Conservation (phyloP, 2,797 vertebrate genomes). For the Clarias laeviceps region DNA sequence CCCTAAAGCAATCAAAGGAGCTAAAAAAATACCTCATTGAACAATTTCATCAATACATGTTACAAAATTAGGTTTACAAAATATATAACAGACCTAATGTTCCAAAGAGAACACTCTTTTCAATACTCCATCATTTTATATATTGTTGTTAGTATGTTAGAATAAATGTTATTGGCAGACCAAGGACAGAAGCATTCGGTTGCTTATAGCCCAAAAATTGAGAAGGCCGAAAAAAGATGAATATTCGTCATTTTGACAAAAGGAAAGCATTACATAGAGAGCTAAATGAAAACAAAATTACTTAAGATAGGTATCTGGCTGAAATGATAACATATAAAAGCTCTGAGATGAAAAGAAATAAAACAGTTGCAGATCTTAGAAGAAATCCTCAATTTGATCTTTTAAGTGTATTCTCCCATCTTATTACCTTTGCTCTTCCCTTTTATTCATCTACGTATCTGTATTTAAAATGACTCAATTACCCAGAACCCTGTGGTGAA, state of each 20-base stretch:
- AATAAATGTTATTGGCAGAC: constrained; percentile 41
- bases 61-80: constrained; percentile 20
- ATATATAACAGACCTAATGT: background rate
- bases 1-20: background rate
- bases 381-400: constrained; percentile 63
- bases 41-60: background rate
- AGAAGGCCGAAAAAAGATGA: constrained; percentile 47
- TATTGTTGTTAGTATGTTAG: constrained; percentile 27
- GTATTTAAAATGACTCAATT: constrained; percentile 63
- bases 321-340: constrained; percentile 63
- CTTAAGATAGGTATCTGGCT: constrained; percentile 59
- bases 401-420: constrained; percentile 58
- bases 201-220: constrained; percentile 42
- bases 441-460: constrained; percentile 62
- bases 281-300: constrained; percentile 62
- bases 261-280: constrained; percentile 49
- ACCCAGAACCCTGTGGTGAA: constrained; percentile 61
- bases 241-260: constrained; percentile 53
- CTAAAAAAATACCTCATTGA: background rate
- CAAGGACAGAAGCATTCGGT: constrained; percentile 39
- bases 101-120: constrained; percentile 28
- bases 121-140: constrained; percentile 9
- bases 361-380: constrained; percentile 59
- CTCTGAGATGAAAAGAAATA: constrained; percentile 60
- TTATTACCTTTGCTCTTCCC: constrained; percentile 57